phyloP scores from a whole-genome alignment of 2,888 invertebrate genomes.

The Hoplodrina blanda region DNA sequence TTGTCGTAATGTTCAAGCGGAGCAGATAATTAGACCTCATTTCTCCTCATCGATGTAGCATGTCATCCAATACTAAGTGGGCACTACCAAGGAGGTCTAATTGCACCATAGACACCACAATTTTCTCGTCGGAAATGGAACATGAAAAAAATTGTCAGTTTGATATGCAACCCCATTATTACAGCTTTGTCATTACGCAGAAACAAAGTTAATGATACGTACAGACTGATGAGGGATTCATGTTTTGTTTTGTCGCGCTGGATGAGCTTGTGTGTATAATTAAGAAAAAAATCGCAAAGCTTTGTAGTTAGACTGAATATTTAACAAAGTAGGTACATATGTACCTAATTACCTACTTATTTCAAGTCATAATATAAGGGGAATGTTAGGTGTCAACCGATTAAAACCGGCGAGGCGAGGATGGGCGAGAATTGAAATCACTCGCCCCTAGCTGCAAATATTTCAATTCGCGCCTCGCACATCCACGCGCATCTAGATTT shows the following conservation, averaged over 20 bases:
- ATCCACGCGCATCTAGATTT: too few species aligned
- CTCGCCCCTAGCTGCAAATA: too few species aligned
- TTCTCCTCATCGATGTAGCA: conserved; percentile 63
- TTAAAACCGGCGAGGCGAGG: too few species aligned
- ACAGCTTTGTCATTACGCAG: conserved; percentile 62
- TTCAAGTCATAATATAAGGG: not conserved
- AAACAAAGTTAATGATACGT: conserved; percentile 57
- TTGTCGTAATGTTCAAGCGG: conserved; percentile 44
- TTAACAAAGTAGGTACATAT: not conserved
- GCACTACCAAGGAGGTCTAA: conserved; percentile 68
- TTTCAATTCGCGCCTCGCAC: too few species aligned
- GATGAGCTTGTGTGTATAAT: conserved; percentile 17
- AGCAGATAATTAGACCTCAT: conserved; percentile 57
- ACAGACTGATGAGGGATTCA: conserved; percentile 55
- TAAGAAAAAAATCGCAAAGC: conserved; percentile 6
- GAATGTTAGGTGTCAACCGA: not conserved
- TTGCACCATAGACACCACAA: conserved; percentile 72
- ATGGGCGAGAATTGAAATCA: too few species aligned
- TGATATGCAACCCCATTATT: conserved; percentile 62
- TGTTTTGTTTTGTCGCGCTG: conserved; percentile 45
- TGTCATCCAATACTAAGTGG: conserved; percentile 70
- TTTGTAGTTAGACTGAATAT: not conserved
- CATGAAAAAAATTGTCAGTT: conserved; percentile 65
- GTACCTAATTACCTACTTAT: not conserved
- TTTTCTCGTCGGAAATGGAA: conserved; percentile 75